phyloP scores from a whole-genome alignment of 2,113 vertebrate genomes.

The Balaenoptera acutorostrata region DNA sequence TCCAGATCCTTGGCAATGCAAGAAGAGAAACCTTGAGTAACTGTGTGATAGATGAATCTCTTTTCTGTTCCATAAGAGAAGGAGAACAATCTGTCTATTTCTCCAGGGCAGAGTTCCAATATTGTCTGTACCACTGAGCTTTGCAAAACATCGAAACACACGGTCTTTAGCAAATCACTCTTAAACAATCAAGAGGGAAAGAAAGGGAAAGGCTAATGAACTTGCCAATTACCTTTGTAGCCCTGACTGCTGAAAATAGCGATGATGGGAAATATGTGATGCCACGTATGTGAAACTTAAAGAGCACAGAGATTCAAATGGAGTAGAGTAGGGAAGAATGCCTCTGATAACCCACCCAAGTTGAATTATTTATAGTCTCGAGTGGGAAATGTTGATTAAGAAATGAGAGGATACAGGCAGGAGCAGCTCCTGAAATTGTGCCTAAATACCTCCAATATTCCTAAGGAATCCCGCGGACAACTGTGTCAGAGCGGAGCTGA shows the following conservation, averaged over 20 bases:
- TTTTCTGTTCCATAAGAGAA: background rate
- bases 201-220: background rate
- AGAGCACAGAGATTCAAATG: background rate
- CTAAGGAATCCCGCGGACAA: background rate
- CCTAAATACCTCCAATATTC: conserved; percentile 29
- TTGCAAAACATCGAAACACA: background rate
- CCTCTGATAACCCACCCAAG: background rate
- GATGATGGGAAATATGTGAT: background rate
- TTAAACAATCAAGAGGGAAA: background rate
- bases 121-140: background rate
- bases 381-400: background rate
- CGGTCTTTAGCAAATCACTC: background rate
- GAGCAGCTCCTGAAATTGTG: background rate
- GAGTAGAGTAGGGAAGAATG: background rate
- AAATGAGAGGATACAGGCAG: conserved; percentile 6
- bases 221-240: background rate
- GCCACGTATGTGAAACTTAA: background rate
- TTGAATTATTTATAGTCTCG: background rate
- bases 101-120: background rate
- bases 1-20: background rate
- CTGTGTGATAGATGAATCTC: background rate
- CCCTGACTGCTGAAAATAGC: background rate
- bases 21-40: background rate
- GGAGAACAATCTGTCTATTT: background rate
- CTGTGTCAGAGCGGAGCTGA: conserved; percentile 33